Base-by-base conservation (phyloP, 1,140 invertebrate species). In the Ditylenchus dipsaci region DNA sequence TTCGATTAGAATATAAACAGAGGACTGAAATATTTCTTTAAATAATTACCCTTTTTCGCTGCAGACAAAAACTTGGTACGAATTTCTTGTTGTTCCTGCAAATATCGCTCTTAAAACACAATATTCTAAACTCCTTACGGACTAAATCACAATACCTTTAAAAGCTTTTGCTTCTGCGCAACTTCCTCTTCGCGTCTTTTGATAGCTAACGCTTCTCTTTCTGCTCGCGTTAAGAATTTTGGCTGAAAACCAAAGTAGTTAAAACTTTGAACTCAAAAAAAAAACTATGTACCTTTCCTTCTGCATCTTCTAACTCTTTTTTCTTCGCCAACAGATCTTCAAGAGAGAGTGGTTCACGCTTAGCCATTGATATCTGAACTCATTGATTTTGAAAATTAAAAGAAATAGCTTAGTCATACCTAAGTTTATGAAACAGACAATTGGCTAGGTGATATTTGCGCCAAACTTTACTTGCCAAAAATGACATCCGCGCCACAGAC, bases 321-420 rank as follows among this genome's bases (percentile, higher is more conserved):
- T 96, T 96, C 82, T 95, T 96, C 0, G 92, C 90, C 21, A 98
- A 84, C 38, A 98, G 82, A 84, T 99, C 95, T 84, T 99, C 95
- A 23, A 98, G 85, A 49, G 94, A 97, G 3, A 97, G 84, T 0
- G 95, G 95, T 83, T 94, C 93, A 68, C 88, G 90, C 83, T 91
- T 92, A 0, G 17, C 1, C 13, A 26, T 17, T 59, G 21, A 27
- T 65, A 7, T 53, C 49, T 26, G 11, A 38, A 38, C n/a, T n/a
- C n/a, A n/a, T n/a, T n/a, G n/a, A n/a, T n/a, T n/a, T n/a, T n/a
- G n/a, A n/a, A n/a, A n/a, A n/a, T n/a, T n/a, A n/a, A n/a, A n/a
- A n/a, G n/a, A n/a, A n/a, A n/a, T n/a, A n/a, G n/a, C n/a, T n/a
- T n/a, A n/a, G n/a, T n/a, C n/a, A n/a, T n/a, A n/a, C n/a, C n/a